phyloP scores from a whole-genome alignment of 2,797 vertebrate genomes.

The Cossypha caffra region DNA sequence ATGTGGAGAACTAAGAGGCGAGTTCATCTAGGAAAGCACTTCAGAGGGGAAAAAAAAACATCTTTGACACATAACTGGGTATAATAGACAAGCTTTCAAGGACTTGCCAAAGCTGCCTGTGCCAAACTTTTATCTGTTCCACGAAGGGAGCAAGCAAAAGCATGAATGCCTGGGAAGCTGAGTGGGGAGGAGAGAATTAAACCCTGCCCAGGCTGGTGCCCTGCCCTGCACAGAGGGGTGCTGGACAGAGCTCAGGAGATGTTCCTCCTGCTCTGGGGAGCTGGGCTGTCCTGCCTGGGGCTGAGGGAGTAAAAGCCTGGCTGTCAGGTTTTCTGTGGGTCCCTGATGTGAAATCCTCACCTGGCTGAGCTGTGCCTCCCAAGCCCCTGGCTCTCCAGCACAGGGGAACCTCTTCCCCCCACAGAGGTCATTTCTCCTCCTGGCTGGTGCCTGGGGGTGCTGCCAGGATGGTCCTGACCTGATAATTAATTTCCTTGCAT shows the following conservation, averaged over 20 bases:
- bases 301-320: no score
- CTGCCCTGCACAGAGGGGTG: no score
- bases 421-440: not conserved
- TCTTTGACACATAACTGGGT: not conserved
- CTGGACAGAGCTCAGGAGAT: no score
- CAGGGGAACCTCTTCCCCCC: not conserved
- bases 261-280: no score
- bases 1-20: not conserved
- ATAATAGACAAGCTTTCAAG: not conserved
- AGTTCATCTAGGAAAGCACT: not conserved
- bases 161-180: not conserved
- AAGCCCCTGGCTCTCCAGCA: not conserved
- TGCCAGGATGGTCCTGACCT: not conserved
- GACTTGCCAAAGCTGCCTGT: not conserved
- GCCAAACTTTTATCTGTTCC: not conserved
- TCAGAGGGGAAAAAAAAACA: not conserved
- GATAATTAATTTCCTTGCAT: not conserved
- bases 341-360: no score
- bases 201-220: no score
- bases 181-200: no score
- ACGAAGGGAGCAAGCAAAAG: not conserved
- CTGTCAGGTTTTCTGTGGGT: no score
- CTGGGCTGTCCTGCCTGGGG: no score
- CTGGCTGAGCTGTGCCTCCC: accelerated
- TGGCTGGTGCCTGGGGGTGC: not conserved